Evolutionary conservation across 2,113 vertebrate genomes (phyloP).

Genomic region (Murina feae): DNA sequence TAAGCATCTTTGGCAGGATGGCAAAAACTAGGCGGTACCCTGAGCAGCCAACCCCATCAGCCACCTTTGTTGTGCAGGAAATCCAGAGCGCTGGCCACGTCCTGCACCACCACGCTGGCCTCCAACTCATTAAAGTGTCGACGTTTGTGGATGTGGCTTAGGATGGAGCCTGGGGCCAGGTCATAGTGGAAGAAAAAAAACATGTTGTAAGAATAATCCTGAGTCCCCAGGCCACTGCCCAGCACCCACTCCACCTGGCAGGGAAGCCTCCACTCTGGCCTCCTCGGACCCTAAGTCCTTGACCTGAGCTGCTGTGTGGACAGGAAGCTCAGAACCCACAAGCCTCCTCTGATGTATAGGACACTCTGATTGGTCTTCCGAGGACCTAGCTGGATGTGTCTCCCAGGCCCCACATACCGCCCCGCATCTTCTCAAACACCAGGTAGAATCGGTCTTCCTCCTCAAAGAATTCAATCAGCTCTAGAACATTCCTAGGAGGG

Average conservation of each 20-base stretch:
- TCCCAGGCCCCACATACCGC: conserved; percentile 80
- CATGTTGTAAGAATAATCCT: neutral
- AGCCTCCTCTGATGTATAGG: too few relatives aligned
- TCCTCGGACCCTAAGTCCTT: neutral
- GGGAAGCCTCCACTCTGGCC: too few relatives aligned
- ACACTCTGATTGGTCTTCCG: neutral
- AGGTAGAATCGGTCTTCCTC: conserved; percentile 98
- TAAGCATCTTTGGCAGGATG: neutral
- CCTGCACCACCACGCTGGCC: conserved; percentile 93
- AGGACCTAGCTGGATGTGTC: neutral
- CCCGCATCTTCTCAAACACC: conserved; percentile 97
- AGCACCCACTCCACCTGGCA: neutral
- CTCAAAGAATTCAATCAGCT: conserved; percentile 98
- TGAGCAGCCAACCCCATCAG: neutral
- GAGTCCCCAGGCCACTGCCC: rapidly evolving
- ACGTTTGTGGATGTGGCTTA: conserved; percentile 94
- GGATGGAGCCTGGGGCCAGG: conserved; percentile 87
- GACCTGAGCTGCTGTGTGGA: neutral
- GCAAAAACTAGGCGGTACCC: neutral
- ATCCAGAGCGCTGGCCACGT: conserved; percentile 96
- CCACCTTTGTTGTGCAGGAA: conserved; percentile 98
- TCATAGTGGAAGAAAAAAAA: rapidly evolving
- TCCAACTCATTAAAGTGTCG: conserved; percentile 96
- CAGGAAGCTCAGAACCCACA: neutral
- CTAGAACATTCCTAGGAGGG: conserved; percentile 90